Conservation (phyloP, 2,113 vertebrate species). For the Synodontis membranacea region DNA sequence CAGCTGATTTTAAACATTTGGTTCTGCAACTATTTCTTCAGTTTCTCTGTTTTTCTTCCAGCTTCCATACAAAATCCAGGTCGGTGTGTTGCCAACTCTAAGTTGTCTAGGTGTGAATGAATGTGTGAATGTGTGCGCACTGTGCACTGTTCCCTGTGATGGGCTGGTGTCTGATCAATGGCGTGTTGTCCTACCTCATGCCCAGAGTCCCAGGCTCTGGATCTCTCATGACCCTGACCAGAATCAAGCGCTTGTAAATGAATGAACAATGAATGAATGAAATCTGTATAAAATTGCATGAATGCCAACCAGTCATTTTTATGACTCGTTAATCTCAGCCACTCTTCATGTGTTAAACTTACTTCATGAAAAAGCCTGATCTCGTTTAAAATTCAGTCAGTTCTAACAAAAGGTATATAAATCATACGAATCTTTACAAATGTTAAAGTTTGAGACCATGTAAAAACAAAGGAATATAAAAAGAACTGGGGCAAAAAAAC, state of each 20-base stretch:
- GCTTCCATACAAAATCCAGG: not conserved
- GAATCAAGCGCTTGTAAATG: not conserved
- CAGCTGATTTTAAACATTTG: not conserved
- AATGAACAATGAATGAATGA: not conserved
- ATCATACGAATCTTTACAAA: not conserved
- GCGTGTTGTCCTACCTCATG: not conserved
- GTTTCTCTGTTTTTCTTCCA: not conserved
- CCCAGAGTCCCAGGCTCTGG: not conserved
- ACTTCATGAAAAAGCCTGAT: not conserved
- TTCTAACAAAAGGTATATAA: not conserved
- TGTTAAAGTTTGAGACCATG: too few relatives aligned
- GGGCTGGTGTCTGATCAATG: too few relatives aligned
- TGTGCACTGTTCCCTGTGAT: not conserved
- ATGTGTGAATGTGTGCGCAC: not conserved
- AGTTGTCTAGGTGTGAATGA: not conserved
- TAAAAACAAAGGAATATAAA: not conserved
- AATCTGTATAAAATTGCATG: not conserved
- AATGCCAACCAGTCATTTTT: not conserved
- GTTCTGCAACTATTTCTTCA: not conserved
- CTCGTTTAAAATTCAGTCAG: not conserved
- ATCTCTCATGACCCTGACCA: not conserved
- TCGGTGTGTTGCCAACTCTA: not conserved
- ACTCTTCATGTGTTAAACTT: not conserved
- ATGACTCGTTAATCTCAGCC: not conserved
- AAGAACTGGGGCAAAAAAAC: not conserved